phyloP scores from a whole-genome alignment of 2,797 vertebrate genomes.

The Gallinago nigripennis region DNA sequence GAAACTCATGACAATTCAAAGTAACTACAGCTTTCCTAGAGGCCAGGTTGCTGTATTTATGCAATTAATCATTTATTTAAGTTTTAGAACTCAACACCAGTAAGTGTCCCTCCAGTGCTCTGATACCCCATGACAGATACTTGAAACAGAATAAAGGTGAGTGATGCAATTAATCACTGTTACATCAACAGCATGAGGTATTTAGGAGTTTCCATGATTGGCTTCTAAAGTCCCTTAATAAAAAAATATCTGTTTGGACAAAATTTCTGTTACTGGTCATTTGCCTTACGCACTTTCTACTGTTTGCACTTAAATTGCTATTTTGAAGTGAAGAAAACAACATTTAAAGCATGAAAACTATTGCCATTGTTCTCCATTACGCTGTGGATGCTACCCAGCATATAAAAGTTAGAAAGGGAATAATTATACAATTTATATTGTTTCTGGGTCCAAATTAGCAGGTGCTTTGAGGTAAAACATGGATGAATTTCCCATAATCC shows the following conservation, averaged over 20 bases:
- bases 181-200: not conserved
- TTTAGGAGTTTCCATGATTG: not conserved
- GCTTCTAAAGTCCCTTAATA: not conserved
- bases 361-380: not conserved
- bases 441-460: conserved; percentile 58
- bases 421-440: conserved; percentile 52
- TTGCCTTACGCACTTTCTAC: not conserved
- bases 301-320: not conserved
- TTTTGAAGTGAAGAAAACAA: not conserved
- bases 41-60: not conserved
- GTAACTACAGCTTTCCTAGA: not conserved
- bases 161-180: not conserved
- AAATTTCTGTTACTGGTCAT: not conserved
- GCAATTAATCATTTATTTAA: not conserved
- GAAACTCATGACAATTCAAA: not conserved
- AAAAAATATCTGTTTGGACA: not conserved
- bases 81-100: not conserved
- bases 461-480: conserved; percentile 64
- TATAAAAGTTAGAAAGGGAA: conserved; percentile 4
- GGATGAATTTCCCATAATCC: conserved; percentile 57
- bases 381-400: not conserved
- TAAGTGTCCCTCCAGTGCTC: not conserved
- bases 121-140: not conserved
- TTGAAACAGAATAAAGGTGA: not conserved
- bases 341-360: not conserved